Conservation (phyloP, 2,113 vertebrate species). For the Phocoena phocoena region DNA sequence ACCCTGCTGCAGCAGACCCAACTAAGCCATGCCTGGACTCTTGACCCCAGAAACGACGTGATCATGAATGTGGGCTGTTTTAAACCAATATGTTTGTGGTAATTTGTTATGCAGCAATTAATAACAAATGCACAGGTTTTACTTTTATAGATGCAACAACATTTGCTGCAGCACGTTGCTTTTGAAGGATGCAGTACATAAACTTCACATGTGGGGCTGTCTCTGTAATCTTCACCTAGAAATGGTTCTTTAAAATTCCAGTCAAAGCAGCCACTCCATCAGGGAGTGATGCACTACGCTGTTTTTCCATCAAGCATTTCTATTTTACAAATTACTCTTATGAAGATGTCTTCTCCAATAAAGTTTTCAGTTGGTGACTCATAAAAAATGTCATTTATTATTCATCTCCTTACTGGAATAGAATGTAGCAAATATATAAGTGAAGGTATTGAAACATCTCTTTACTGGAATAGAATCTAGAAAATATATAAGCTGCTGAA, state of each 20-base stretch:
- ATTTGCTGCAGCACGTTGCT: neutral
- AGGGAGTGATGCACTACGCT: too few relatives aligned
- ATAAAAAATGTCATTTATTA: neutral
- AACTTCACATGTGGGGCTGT: rapidly evolving
- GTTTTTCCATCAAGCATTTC: neutral
- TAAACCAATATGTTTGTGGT: neutral
- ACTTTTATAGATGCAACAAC: neutral
- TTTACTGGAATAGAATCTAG: neutral
- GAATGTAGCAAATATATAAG: neutral
- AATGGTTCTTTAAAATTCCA: neutral
- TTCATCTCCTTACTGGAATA: neutral
- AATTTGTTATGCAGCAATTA: neutral
- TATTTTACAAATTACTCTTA: neutral
- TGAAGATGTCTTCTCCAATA: neutral
- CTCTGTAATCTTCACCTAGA: neutral
- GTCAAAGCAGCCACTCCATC: neutral
- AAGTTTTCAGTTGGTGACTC: neutral
- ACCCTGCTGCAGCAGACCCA: neutral
- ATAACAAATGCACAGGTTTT: neutral
- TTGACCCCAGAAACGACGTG: neutral
- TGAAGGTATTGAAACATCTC: neutral
- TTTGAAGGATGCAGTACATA: neutral
- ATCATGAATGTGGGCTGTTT: neutral
- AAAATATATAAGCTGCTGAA: neutral
- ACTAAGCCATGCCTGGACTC: neutral